Evolutionary conservation across 2,888 invertebrate species (phyloP), one percentile per base, ranked within the genome.

Genomic region (Gibbula magus): DNA sequence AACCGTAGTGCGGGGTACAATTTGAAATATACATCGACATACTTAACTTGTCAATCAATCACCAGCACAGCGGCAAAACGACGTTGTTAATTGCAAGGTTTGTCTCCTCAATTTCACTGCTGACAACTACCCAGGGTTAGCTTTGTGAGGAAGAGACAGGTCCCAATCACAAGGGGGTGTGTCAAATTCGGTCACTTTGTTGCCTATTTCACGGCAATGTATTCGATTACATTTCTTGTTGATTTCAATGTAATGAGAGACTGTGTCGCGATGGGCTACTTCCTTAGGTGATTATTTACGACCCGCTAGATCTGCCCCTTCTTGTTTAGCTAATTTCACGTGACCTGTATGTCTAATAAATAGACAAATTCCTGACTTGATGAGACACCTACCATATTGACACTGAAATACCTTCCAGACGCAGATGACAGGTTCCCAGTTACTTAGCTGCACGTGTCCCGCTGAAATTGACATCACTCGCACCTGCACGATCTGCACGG

Each of bases 171-270:
- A 61, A 25, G 25, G 29, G 61, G 61, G 61, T 61, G 61, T 61
- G 61, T 61, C 61, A 25, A n/a, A 18, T 61, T 61, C 61, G 29
- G 61, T 29, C 29, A 29, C 29, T 61, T 18, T 25, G 29, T 61
- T 61, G 25, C 61, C 61, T 29, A 61, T 61, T 61, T 61, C 61
- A 29, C 61, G 61, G 61, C 61, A 61, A 61, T 61, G 61, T 61
- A 61, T 61, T 61, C 29, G 29, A 29, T 61, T 61, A 25, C 61
- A 61, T 13, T 18, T 29, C 61, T 61, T 61, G 61, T 61, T 29
- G 61, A 61, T 61, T 61, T 61, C 61, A 25, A 16, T 61, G 61
- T 29, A 61, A 61, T 61, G 25, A 61, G 61, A 61, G 29, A 25
- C 61, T 61, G 25, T 61, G 16, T 29, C 61, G 29, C 61, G 29